Percentiles rank a stretch among this genome's conserved stretches.
Conservation (phyloP, 2,797 vertebrate species). For the Vipera latastei region DNA sequence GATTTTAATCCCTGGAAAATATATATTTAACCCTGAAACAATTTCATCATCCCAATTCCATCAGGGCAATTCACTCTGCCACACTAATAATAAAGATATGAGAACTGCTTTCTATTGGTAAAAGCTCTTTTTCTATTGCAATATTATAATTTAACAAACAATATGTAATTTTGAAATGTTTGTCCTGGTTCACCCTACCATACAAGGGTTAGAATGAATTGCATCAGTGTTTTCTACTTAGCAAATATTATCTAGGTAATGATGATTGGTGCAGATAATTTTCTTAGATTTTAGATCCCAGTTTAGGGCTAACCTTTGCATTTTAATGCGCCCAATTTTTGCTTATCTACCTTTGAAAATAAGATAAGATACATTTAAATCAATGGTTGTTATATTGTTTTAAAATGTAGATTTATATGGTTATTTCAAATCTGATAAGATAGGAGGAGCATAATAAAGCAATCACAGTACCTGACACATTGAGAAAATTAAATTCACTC, state of each 20-base stretch:
- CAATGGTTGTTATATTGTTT: slow-evolving; percentile 60
- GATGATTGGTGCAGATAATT: slow-evolving; percentile 70
- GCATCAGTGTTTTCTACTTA: slow-evolving; percentile 61
- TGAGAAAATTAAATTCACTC: slow-evolving; percentile 52
- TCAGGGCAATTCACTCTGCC: background rate
- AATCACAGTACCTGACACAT: slow-evolving; percentile 63
- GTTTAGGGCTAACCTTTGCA: slow-evolving; percentile 65
- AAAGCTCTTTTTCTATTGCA: slow-evolving; percentile 23
- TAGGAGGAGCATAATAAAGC: slow-evolving; percentile 66
- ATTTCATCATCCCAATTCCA: background rate
- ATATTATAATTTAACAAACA: slow-evolving; percentile 48
- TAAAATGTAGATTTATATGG: slow-evolving; percentile 67
- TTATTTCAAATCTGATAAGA: slow-evolving; percentile 72
- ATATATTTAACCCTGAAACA: background rate
- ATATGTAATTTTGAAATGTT: slow-evolving; percentile 22
- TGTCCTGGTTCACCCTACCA: slow-evolving; percentile 51
- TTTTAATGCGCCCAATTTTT: slow-evolving; percentile 67
- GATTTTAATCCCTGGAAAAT: background rate
- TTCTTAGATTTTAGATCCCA: slow-evolving; percentile 57
- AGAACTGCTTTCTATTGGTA: slow-evolving; percentile 28
- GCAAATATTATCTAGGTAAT: slow-evolving; percentile 63
- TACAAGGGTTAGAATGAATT: slow-evolving; percentile 70
- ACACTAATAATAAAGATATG: background rate
- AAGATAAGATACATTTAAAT: slow-evolving; percentile 69
- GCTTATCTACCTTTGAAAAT: slow-evolving; percentile 73